Evolutionary conservation across 1,140 invertebrate species (phyloP).

Genomic region (Stenopsyche tienmushanensis): DNA sequence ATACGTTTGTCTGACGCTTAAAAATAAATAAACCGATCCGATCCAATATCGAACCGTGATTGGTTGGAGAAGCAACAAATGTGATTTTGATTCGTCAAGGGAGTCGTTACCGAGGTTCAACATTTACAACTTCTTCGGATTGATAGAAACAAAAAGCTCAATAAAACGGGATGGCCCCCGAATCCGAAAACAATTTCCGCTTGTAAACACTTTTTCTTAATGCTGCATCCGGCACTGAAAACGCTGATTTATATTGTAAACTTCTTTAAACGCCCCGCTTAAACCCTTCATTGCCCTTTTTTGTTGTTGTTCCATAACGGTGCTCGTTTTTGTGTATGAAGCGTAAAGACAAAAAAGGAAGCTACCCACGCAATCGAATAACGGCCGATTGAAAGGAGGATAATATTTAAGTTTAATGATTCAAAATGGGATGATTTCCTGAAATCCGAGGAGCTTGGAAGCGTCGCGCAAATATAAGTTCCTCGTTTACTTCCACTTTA

Average conservation of each 20-base stretch:
- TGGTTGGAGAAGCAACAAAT: not conserved
- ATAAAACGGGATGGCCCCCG: not conserved
- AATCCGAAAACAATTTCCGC: not conserved
- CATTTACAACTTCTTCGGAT: not conserved
- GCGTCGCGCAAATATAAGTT: too few species aligned
- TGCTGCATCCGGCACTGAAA: not conserved
- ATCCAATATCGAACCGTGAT: not conserved
- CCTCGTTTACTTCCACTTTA: too few species aligned
- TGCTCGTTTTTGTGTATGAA: too few species aligned
- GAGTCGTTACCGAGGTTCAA: not conserved
- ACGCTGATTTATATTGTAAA: not conserved
- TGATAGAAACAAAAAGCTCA: not conserved
- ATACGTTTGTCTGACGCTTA: not conserved
- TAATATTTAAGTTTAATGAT: too few species aligned
- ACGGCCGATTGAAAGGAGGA: too few species aligned
- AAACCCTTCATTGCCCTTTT: not conserved
- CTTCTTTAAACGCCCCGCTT: not conserved
- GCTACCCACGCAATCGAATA: too few species aligned
- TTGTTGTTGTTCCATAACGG: too few species aligned
- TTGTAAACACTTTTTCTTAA: not conserved
- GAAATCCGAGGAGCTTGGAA: too few species aligned
- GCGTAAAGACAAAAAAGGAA: too few species aligned
- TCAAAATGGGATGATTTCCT: too few species aligned
- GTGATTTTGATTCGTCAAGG: not conserved
- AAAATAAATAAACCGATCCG: not conserved